Percentiles rank a stretch among this genome's conserved stretches.
Evolutionary conservation across 2,888 invertebrate species (phyloP).

Genomic region (Mylabris sibirica): DNA sequence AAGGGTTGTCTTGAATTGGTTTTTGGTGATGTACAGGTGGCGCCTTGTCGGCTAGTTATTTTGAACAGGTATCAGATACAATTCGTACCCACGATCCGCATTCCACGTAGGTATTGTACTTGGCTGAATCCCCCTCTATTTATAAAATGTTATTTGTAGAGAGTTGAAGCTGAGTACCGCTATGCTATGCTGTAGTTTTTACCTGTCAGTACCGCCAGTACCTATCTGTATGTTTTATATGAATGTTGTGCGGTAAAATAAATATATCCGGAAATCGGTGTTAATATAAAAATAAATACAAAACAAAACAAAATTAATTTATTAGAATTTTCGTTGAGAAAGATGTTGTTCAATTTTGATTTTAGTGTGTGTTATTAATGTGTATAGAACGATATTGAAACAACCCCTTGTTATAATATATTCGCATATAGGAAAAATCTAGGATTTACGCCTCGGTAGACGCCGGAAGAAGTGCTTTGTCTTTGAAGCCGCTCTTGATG

Average conservation of each 20-base stretch:
- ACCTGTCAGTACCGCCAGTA: slow-evolving; percentile 51
- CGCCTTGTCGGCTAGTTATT: slow-evolving; percentile 32
- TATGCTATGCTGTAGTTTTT: slow-evolving; percentile 53
- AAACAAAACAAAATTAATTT: background rate
- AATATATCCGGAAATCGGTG: background rate
- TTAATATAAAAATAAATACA: background rate
- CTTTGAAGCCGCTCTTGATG: slow-evolving; percentile 7
- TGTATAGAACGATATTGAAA: background rate
- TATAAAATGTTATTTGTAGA: slow-evolving; percentile 21
- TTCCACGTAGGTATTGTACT: slow-evolving; percentile 40
- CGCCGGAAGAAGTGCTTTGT: slow-evolving; percentile 13
- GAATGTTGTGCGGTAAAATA: slow-evolving; percentile 45
- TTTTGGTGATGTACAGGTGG: slow-evolving; percentile 19
- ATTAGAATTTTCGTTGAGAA: background rate
- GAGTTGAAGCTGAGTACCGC: slow-evolving; percentile 48
- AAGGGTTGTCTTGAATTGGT: too few relatives aligned
- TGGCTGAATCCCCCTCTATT: slow-evolving; percentile 42
- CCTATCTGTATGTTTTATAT: slow-evolving; percentile 45
- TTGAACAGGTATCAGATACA: slow-evolving; percentile 30
- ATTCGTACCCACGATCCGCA: slow-evolving; percentile 30
- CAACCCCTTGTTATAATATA: background rate
- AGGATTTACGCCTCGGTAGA: slow-evolving; percentile 13
- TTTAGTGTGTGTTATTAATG: background rate
- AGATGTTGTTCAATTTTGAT: background rate
- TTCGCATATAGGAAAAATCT: background rate